Base-by-base conservation (phyloP, 2,888 invertebrate genomes). In the Polymixis lichenea region DNA sequence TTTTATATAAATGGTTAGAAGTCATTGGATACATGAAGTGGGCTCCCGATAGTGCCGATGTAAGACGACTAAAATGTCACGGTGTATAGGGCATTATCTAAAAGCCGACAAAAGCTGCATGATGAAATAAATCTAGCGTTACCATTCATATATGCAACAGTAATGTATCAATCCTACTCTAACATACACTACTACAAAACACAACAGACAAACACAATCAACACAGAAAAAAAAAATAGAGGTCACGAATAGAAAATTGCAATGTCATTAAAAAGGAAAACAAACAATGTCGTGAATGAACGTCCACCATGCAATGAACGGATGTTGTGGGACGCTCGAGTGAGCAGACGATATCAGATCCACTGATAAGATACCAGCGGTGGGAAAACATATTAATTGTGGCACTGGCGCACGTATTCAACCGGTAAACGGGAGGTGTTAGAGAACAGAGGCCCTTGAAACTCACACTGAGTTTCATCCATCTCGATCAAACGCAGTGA, bases 271-370 rank as follows among this genome's bases (percentile, higher is more conserved):
- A 77, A 77, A 75, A 86, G 75, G 76, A 83, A 78, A 82, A 82
- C 74, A 78, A 76, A 77, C 75, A 77, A 77, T 72, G 72, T 72
- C 65, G 80, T 80, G 82, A 79, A 86, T 86, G 86, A 85, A 82
- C 66, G 86, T 51, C 56, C 49, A 32, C 51, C 87, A 87, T 85
- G 87, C 88, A 62, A 87, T 62, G 84, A 80, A 90, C 93, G 93
- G 93, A 93, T 93, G 93, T 91, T 88, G 89, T 88, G 87, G 80
- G 60, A 86, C 88, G 93, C 90, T 86, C 91, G 90, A 93, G 90
- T 90, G 92, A 90, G 76, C 90, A 91, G 92, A 92, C 91, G 88
- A 80, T 90, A 93, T 92, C 93, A 88, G 90, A 85, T 89, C 82
- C 73, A 73, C 86, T 87, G 94, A 94, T 94, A 94, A 94, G 92